Conservation (phyloP, 2,888 invertebrate species). For the Chrysolina haemoptera region DNA sequence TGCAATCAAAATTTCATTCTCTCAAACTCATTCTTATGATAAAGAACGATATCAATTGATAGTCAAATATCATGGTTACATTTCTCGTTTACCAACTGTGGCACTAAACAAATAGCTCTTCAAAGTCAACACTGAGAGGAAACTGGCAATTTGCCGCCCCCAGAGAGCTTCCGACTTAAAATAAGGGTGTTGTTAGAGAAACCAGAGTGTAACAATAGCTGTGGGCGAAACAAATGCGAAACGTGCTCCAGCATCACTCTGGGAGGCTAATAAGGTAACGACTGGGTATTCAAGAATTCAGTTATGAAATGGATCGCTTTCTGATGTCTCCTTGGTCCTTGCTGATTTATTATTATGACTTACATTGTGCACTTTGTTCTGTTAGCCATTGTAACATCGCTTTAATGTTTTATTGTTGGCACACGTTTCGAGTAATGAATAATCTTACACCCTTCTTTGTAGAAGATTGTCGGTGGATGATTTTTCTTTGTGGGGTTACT, state of each 20-base stretch:
- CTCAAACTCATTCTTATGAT: too few relatives aligned
- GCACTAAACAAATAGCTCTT: conserved; percentile 34
- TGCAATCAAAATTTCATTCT: too few relatives aligned
- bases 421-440: conserved; percentile 59
- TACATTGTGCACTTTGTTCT: conserved; percentile 59
- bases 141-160: conserved; percentile 35
- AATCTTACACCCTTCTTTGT: conserved; percentile 30
- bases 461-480: conserved; percentile 2
- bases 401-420: conserved; percentile 64
- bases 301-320: conserved; percentile 62
- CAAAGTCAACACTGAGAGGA: conserved; percentile 30
- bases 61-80: background rate
- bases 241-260: conserved; percentile 64
- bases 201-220: conserved; percentile 60
- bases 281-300: conserved; percentile 53
- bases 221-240: conserved; percentile 65
- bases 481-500: background rate
- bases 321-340: conserved; percentile 58
- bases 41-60: background rate
- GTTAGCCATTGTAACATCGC: conserved; percentile 45
- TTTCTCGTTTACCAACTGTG: background rate
- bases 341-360: conserved; percentile 65
- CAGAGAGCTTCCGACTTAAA: conserved; percentile 38
- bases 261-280: conserved; percentile 64
- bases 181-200: conserved; percentile 53